Percentiles rank a stretch among this genome's conserved stretches.
Evolutionary conservation across 2,113 vertebrate species (phyloP).

Genomic region (Hippocampus abdominalis): DNA sequence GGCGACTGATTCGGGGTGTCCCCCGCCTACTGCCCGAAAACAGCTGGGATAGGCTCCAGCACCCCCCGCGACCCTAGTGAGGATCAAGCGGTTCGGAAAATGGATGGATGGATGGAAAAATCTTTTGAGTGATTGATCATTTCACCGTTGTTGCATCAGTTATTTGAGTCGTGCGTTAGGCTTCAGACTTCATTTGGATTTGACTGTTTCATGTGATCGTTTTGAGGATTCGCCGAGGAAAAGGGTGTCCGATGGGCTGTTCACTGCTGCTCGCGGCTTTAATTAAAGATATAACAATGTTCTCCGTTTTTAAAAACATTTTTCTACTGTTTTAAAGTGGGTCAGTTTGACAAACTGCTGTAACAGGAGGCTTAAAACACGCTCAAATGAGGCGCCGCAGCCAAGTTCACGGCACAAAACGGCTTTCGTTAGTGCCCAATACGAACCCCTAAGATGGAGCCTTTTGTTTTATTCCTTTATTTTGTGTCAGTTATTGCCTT

Average conservation of each 20-base stretch:
- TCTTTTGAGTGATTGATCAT: neutral
- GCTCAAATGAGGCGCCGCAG: neutral
- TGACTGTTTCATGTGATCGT: neutral
- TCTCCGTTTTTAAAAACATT: neutral
- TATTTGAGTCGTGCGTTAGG: neutral
- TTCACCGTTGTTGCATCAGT: neutral
- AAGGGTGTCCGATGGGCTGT: neutral
- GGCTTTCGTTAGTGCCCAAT: neutral
- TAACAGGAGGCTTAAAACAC: neutral
- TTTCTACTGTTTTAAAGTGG: neutral
- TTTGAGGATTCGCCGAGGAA: neutral
- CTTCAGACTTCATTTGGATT: neutral
- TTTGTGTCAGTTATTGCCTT: constrained; percentile 1
- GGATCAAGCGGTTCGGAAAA: no score
- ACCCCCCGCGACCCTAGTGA: no score
- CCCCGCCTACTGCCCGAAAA: no score
- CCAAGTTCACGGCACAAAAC: neutral
- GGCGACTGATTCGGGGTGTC: no score
- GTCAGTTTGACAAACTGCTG: neutral
- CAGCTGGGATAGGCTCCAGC: no score
- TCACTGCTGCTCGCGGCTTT: neutral
- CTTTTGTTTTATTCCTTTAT: neutral
- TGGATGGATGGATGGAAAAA: no score
- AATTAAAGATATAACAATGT: neutral
- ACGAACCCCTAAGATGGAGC: neutral